A percentile compares a stretch with the other conserved stretches of the same genome.
Evolutionary conservation across 2,888 invertebrate species (phyloP).

Genomic region (Prosopocoilus inquinatus): DNA sequence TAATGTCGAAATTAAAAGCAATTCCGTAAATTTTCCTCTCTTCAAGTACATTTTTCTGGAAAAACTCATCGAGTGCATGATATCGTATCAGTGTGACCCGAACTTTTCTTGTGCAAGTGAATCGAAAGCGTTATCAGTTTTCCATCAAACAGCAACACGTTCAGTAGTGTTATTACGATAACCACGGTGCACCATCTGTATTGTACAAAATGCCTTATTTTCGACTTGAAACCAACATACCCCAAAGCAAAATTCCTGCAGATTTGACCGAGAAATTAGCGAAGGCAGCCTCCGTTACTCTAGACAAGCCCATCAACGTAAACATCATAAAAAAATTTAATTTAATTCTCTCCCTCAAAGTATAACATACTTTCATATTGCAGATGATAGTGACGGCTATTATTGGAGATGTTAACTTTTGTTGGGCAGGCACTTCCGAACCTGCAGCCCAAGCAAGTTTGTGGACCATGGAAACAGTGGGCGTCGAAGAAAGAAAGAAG

Average conservation of each 20-base stretch:
- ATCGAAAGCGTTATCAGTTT: no score
- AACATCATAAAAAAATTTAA: slow-evolving; percentile 29
- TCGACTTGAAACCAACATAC: slow-evolving; percentile 62
- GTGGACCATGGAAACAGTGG: slow-evolving; percentile 66
- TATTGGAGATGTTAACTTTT: slow-evolving; percentile 60
- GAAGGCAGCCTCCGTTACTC: slow-evolving; percentile 56
- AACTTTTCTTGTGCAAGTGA: no score
- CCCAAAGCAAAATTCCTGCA: slow-evolving; percentile 56
- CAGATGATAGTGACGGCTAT: slow-evolving; percentile 61
- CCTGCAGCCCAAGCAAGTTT: slow-evolving; percentile 64
- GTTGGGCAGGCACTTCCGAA: slow-evolving; percentile 63
- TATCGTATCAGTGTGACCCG: no score
- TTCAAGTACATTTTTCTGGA: no score
- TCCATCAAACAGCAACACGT: no score
- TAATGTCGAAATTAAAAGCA: no score
- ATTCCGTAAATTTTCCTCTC: no score
- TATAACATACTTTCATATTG: slow-evolving; percentile 41
- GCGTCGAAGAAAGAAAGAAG: slow-evolving; percentile 64
- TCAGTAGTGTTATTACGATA: no score
- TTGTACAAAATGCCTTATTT: slow-evolving; percentile 67
- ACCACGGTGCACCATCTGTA: no score
- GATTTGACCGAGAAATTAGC: slow-evolving; percentile 59
- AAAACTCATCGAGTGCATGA: no score
- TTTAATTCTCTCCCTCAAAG: no score
- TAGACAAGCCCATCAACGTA: slow-evolving; percentile 65